phyloP scores from a whole-genome alignment of 2,888 invertebrate genomes.

The Sarcophaga subvicina region DNA sequence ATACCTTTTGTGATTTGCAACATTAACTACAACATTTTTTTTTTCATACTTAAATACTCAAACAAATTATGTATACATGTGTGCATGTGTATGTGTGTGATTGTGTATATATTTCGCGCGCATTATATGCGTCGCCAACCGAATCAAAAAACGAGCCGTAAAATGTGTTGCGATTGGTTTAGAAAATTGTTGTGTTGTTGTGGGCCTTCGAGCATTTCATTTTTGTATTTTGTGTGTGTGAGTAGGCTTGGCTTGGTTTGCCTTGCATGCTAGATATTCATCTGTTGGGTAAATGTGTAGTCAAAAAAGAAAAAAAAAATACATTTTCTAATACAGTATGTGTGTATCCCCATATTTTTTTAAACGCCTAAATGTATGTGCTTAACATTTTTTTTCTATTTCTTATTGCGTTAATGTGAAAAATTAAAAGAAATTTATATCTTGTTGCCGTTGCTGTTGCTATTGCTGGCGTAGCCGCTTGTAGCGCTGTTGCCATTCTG shows the following conservation, averaged over 20 bases:
- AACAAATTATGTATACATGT: constrained; percentile 13
- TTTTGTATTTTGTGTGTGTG: constrained; percentile 71
- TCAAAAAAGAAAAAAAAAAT: constrained; percentile 5
- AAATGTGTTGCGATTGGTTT: constrained; percentile 78
- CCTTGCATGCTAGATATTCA: constrained; percentile 10
- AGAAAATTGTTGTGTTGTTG: constrained; percentile 75
- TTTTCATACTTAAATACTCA: constrained; percentile 8
- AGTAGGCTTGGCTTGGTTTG: constrained; percentile 78
- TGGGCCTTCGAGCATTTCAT: constrained; percentile 71
- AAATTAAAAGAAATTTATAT: constrained; percentile 60
- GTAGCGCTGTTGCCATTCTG: background rate
- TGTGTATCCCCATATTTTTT: constrained; percentile 9
- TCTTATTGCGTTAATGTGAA: constrained; percentile 64
- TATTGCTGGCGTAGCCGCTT: constrained; percentile 25
- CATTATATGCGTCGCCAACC: constrained; percentile 71
- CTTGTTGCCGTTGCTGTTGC: background rate
- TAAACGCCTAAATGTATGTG: constrained; percentile 8
- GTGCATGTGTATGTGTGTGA: background rate
- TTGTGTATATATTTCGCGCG: constrained; percentile 64
- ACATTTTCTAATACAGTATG: constrained; percentile 37
- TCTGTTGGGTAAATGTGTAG: constrained; percentile 23
- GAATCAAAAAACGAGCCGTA: constrained; percentile 69
- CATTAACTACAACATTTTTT: constrained; percentile 57
- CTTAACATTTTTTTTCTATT: constrained; percentile 8
- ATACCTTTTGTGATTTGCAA: constrained; percentile 58